Base-by-base conservation (phyloP, 2,888 invertebrate species). In the Daptonema setosum region DNA sequence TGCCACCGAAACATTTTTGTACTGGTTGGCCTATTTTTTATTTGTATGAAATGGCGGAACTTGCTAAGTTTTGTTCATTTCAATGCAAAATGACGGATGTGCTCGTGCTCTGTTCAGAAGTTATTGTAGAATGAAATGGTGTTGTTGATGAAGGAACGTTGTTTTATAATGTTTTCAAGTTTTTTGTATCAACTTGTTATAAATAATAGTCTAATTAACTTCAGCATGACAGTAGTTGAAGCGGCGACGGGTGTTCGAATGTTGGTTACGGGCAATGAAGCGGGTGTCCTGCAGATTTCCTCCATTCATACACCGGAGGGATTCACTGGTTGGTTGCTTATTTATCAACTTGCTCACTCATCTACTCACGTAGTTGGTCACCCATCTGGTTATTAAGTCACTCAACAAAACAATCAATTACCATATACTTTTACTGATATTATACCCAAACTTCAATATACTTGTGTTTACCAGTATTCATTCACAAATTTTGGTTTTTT, bases 141-240 rank as follows among this genome's bases (percentile, higher is more conserved):
- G 58, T 29, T 54, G 54, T n/a, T 55, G 62, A 53, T 53, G n/a
- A n/a, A 30, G 2, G 17, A 24, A 28, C 17, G 30, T 53, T 28
- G 28, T 53, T 35, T 51, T 20, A 2, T 51, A 25, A 8, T 45
- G 45, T n/a, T 8, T 45, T 45, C 45, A 35, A 35, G 8, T 8
- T 35, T 11, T 35, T 8, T 35, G 35, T 35, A 35, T 35, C 11
- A 35, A 35, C 35, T n/a, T n/a, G n/a, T n/a, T n/a, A 35, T 17
- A 35, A 8, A 11, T 35, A 17, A 17, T 35, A 11, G 8, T 35
- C 8, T 35, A 17, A 11, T 35, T 17, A 35, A 17, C 22, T 45
- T 45, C 11, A n/a, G n/a, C 45, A n/a, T 35, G 35, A 17, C 35
- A 17, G 35, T 11, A 11, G 35, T 17, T 11, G 35, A 35, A 8